phyloP scores from a whole-genome alignment of 2,797 vertebrate genomes.

The Anguilla megastoma region DNA sequence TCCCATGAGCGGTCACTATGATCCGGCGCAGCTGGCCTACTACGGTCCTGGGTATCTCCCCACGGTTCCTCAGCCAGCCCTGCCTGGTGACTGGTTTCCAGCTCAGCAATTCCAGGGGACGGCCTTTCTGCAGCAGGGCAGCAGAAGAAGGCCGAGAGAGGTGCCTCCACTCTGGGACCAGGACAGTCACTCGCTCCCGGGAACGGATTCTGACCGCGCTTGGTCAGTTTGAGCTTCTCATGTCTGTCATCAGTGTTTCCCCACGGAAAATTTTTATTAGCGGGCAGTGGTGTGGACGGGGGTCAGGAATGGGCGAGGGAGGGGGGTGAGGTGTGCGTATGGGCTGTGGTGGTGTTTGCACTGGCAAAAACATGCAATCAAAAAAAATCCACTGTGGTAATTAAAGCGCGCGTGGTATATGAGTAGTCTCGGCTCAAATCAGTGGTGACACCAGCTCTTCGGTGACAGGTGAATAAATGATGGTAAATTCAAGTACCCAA shows the following conservation, averaged over 20 bases:
- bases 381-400: no score
- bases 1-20: slow-evolving; percentile 13
- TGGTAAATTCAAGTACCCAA: no score
- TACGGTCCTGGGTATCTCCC: slow-evolving; percentile 21
- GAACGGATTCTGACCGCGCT: slow-evolving; percentile 41
- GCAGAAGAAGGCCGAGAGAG: slow-evolving; percentile 8
- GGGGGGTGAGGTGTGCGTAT: no score
- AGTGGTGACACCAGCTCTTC: no score
- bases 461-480: no score
- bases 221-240: slow-evolving; percentile 24
- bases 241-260: background rate
- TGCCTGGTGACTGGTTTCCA: slow-evolving; percentile 3
- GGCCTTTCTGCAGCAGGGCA: slow-evolving; percentile 15
- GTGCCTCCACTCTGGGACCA: slow-evolving; percentile 26
- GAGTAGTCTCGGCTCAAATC: no score
- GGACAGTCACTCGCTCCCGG: slow-evolving; percentile 27
- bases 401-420: no score
- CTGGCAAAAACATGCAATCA: no score
- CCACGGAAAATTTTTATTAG: no score
- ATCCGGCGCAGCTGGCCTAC: background rate
- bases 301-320: no score
- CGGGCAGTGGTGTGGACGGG: no score
- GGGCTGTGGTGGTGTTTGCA: no score
- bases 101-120: slow-evolving; percentile 8
- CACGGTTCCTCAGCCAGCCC: slow-evolving; percentile 22